Evolutionary conservation across 2,888 invertebrate species (phyloP).

Genomic region (Acronicta leporina): DNA sequence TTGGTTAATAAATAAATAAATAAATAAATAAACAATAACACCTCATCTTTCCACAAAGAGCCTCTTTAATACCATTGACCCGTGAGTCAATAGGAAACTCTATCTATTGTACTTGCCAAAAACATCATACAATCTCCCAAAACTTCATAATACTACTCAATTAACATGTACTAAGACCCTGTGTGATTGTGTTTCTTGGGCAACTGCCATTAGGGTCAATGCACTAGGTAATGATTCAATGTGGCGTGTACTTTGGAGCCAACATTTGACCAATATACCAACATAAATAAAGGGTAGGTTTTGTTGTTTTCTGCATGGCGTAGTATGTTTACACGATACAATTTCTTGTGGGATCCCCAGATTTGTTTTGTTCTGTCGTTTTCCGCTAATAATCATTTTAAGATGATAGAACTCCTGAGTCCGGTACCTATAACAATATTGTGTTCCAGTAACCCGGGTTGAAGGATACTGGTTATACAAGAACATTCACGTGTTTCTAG

Average conservation of each 20-base stretch:
- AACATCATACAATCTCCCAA: constrained; percentile 17
- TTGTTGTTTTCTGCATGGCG: no score
- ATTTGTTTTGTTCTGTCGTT: no score
- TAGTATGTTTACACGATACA: no score
- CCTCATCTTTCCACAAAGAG: background rate
- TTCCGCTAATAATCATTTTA: no score
- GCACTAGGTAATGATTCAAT: constrained; percentile 49
- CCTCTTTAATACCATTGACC: constrained; percentile 1
- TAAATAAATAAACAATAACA: no score
- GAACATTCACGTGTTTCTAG: no score
- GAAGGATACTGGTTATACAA: no score
- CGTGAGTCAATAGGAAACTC: constrained; percentile 8
- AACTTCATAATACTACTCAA: constrained; percentile 38
- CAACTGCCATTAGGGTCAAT: constrained; percentile 57
- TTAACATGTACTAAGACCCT: constrained; percentile 44
- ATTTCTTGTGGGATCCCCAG: no score
- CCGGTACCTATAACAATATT: no score
- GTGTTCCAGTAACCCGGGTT: no score
- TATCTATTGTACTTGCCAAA: constrained; percentile 12
- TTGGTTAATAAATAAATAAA: no score
- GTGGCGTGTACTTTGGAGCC: constrained; percentile 22
- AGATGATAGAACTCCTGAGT: no score
- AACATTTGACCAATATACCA: constrained; percentile 26
- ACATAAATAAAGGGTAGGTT: background rate
- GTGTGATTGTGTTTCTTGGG: constrained; percentile 53